Evolutionary conservation across 2,888 invertebrate species (phyloP), one percentile per base, ranked within the genome.

Genomic region (Eudasyphora cyanicolor): DNA sequence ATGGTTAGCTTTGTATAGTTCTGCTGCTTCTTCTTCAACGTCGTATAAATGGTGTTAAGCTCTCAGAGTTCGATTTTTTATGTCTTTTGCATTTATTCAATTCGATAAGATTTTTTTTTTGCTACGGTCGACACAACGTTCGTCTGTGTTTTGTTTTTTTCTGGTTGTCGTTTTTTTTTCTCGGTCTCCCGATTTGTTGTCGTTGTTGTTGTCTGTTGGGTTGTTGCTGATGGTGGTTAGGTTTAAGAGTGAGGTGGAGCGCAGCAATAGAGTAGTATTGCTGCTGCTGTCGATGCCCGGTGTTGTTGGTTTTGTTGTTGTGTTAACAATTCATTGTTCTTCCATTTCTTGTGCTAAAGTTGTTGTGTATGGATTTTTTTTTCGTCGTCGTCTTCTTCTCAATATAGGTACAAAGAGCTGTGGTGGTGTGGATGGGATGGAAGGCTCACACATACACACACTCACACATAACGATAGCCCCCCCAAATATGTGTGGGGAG

Each of bases 31-130:
- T 60, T 60, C 35, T 35, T n/a, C 57, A n/a, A 6, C 42, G 57
- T 49, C 19, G 64, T 80, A 62, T 76, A 80, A 83, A 83, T 83
- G 77, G 83, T 84, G 84, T 84, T 84, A 84, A 84, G 84, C 84
- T 84, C 84, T 84, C 84, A 84, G 84, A 84, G 84, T 84, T 84
- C 84, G 84, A 84, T 84, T 84, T 79, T 84, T 84, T 84, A 84
- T 84, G 84, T 84, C 84, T 84, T 84, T 84, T 84, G 84, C 81
- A 84, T 84, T 84, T 84, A 84, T 84, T 84, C 84, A 84, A 84
- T 84, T 84, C 84, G 81, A 84, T 84, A 81, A 87, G 86, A n/a
- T 78, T 83, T 85, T 85, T 84, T 86, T 85, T 82, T 24, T 54
- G 54, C 24, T n/a, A n/a, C n/a, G n/a, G n/a, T 17, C 49, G 49